A percentile compares a stretch with the other conserved stretches of the same genome.
Conservation (phyloP, 2,797 vertebrate species). For the Silurus aristotelis region DNA sequence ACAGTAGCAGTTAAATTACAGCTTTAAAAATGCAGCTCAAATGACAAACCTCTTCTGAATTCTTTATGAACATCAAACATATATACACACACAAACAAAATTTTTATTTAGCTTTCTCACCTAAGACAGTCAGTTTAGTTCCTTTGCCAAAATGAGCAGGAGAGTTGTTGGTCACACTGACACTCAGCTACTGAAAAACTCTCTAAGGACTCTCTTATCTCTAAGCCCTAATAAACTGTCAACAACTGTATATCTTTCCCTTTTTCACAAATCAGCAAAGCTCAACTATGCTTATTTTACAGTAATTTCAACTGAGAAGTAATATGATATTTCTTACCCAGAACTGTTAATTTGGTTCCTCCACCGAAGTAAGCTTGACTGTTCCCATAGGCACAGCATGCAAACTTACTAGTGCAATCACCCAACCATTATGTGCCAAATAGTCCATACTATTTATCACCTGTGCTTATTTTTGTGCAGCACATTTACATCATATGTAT, state of each 20-base stretch:
- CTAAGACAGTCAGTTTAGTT: conserved; percentile 64
- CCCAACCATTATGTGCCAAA: not conserved
- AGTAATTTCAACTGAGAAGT: not conserved
- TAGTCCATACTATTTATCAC: not conserved
- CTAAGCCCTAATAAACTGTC: not conserved
- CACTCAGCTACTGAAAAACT: conserved; percentile 15
- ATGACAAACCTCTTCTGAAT: not conserved
- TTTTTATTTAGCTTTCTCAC: conserved; percentile 48
- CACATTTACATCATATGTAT: not conserved
- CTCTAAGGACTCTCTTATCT: not conserved
- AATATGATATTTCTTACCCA: conserved; percentile 56
- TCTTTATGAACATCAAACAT: not conserved
- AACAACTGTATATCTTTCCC: not conserved
- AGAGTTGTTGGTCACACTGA: conserved; percentile 39
- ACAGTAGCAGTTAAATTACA: not conserved
- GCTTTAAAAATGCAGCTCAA: not conserved
- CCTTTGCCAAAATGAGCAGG: conserved; percentile 54
- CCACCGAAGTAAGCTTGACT: conserved; percentile 50
- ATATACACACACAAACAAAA: not conserved
- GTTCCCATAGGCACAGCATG: not conserved
- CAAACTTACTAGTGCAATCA: not conserved
- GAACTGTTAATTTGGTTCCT: conserved; percentile 66
- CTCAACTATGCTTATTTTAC: not conserved
- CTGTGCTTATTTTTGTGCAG: not conserved
- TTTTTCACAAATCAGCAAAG: not conserved